phyloP scores from a whole-genome alignment of 2,113 vertebrate species.

The Geothlypis trichas region DNA sequence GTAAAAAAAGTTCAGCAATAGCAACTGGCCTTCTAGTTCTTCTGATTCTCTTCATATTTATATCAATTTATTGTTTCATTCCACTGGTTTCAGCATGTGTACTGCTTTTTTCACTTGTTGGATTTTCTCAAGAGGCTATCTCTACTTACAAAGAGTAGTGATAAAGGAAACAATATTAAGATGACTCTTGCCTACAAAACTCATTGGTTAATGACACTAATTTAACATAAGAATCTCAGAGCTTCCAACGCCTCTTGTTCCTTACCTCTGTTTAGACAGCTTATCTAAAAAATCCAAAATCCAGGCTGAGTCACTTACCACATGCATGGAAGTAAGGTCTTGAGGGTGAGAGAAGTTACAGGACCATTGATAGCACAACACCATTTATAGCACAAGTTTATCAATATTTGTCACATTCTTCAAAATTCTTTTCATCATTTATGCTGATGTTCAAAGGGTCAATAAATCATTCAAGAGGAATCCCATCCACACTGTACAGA shows the following conservation, averaged over 20 bases:
- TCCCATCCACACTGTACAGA: neutral
- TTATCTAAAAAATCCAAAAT: neutral
- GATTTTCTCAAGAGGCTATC: neutral
- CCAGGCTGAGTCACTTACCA: neutral
- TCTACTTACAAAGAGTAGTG: neutral
- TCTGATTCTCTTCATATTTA: neutral
- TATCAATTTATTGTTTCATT: neutral
- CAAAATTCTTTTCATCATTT: neutral
- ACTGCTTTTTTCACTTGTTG: neutral
- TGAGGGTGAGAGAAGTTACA: neutral
- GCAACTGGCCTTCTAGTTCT: neutral
- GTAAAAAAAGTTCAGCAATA: neutral
- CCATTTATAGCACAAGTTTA: neutral
- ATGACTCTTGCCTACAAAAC: neutral
- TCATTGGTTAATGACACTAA: neutral
- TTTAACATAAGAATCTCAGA: neutral
- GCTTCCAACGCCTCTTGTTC: neutral
- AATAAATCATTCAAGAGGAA: neutral
- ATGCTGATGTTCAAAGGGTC: neutral
- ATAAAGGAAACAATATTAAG: neutral
- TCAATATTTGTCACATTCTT: neutral
- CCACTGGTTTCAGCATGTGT: neutral
- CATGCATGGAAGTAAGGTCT: neutral
- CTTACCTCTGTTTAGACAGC: neutral
- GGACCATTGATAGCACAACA: neutral